Percentiles rank a stretch among this genome's conserved stretches.
phyloP scores from a whole-genome alignment of 2,113 vertebrate genomes.

The Apodemus sylvaticus region DNA sequence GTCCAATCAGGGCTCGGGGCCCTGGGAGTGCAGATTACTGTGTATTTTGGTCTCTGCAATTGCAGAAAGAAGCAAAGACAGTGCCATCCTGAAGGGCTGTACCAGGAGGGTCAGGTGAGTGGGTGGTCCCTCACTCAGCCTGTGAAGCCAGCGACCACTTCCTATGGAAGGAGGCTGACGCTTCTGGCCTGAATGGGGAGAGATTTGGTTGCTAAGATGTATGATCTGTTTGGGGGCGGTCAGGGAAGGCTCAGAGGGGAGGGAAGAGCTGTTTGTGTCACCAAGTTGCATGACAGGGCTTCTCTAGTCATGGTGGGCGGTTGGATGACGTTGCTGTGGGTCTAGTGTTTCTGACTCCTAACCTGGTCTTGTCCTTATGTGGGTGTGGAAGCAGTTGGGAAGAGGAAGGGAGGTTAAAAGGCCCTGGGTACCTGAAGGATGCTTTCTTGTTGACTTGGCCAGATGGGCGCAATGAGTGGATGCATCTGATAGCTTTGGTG shows the following conservation, averaged over 20 bases:
- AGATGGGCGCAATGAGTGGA: fast-evolving
- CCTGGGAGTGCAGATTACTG: neutral
- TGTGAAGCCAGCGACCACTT: too few species aligned
- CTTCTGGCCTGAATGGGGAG: neutral
- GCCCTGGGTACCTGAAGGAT: fast-evolving
- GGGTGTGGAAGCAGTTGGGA: neutral
- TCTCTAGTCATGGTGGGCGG: neutral
- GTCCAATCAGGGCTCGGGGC: neutral
- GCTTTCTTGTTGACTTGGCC: neutral
- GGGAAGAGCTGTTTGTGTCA: neutral
- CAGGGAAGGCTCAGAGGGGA: neutral
- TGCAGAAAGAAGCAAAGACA: neutral
- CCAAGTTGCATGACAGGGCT: fast-evolving
- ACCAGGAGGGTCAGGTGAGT: conserved; percentile 22
- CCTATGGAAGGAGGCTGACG: neutral
- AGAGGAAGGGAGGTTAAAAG: too few species aligned
- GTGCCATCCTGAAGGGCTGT: neutral
- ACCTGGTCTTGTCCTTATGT: neutral
- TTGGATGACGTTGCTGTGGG: fast-evolving
- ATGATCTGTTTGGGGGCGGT: neutral
- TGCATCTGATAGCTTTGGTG: too few species aligned
- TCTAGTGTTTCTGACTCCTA: neutral
- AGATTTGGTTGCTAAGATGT: neutral
- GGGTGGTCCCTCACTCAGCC: neutral
- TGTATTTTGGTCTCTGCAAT: neutral